Evolutionary conservation across 2,797 vertebrate genomes (phyloP), one percentile per base, ranked within the genome.

Genomic region (Taeniopygia guttata): DNA sequence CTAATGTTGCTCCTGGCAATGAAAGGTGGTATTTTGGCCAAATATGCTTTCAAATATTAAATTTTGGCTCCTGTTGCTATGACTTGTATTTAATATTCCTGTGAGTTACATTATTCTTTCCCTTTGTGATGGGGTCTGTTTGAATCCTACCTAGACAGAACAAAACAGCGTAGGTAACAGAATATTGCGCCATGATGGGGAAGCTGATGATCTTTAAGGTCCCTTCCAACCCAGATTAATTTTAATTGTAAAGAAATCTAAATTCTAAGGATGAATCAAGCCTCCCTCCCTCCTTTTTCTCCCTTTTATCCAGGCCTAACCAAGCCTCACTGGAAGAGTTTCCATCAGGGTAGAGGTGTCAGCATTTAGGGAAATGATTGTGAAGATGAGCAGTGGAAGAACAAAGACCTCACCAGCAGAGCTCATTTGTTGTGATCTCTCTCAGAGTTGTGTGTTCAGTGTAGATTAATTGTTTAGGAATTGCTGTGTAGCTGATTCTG

Each of bases 1-100:
- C 70, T 64, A 55, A 97, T 7, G 67, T 94, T 89, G 97, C 97
- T 58, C 89, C 97, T 60, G 97, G 98, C 79, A 98, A 98, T 97
- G 97, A 98, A 94, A 98, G 97, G 98, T 98, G 73, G 43, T 93
- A 22, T 80, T 91, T 91, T 52, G 2, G 6, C 27, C 7, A 54
- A 59, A 75, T 54, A 23, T 34, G 15, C 26, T 45, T 90, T 49
- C 15, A 72, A 40, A 69, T 62, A 60, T 27, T 49, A 55, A 73
- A 13, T 76, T 73, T 84, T 48, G 13, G 1, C 11, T 83, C 21
- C 17, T 63, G 2, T 54, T 77, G 2, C 15, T 51, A 16, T 66
- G 34, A 34, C 4, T 60, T 72, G 7, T 52, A 43, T 40, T 76
- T 62, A 56, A 51, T 58, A 16, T 67, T 74, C 16, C 26, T 68